phyloP scores from a whole-genome alignment of 2,113 vertebrate species.

The Nettapus auritus region DNA sequence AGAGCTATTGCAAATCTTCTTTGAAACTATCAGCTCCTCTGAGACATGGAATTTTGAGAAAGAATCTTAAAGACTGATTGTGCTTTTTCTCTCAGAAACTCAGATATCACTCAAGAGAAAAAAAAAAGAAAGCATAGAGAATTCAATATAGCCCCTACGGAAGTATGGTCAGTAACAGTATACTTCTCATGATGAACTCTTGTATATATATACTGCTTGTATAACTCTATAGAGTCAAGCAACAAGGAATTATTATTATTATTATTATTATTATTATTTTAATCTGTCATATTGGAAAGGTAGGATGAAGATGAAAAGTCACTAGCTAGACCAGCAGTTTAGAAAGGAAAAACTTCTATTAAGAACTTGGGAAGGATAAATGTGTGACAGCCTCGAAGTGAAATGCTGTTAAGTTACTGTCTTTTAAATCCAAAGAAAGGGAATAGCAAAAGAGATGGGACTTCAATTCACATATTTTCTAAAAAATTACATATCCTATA shows the following conservation, averaged over 20 bases:
- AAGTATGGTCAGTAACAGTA: not conserved
- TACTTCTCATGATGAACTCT: not conserved
- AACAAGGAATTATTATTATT: not conserved
- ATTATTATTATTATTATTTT: too few relatives aligned
- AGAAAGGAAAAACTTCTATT: not conserved
- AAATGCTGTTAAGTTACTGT: not conserved
- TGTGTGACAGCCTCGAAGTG: not conserved
- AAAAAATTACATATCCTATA: not conserved
- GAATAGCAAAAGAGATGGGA: not conserved
- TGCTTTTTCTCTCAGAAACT: not conserved
- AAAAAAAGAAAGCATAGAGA: not conserved
- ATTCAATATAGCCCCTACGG: not conserved
- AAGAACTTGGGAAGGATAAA: not conserved
- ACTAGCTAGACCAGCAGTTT: not conserved
- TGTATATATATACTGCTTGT: too few relatives aligned
- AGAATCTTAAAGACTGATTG: not conserved
- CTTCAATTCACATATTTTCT: not conserved
- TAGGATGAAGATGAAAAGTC: not conserved
- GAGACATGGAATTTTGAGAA: not conserved
- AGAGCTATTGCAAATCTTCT: not conserved
- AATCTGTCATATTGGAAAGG: not conserved
- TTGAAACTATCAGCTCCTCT: not conserved
- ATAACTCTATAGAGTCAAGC: too few relatives aligned
- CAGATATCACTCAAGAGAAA: not conserved
- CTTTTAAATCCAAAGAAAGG: not conserved